Percentiles rank a stretch among this genome's conserved stretches.
These are phyloP conservation scores for Ochotona curzoniae DNA, from an alignment of 2,113 vertebrate species.

Conservation along the genomic window DNA sequence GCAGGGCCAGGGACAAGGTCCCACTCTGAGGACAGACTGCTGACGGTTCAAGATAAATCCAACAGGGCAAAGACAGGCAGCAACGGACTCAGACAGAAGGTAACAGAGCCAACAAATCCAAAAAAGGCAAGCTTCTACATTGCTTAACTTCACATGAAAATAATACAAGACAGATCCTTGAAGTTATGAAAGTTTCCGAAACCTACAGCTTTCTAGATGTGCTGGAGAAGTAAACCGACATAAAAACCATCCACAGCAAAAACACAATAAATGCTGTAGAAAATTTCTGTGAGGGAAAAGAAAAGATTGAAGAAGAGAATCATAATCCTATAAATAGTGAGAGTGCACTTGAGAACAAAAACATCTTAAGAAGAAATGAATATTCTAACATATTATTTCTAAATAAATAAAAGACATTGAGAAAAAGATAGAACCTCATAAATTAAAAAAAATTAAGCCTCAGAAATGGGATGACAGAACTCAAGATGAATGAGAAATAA, in stretches of 20 bases:
- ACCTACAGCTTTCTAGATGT: background rate
- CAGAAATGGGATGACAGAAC: background rate
- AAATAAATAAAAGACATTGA: constrained; percentile 22
- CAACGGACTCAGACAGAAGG: background rate
- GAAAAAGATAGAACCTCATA: background rate
- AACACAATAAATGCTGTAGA: background rate
- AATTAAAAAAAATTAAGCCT: constrained; percentile 2
- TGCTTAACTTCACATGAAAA: background rate
- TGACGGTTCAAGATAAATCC: background rate
- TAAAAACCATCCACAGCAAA: background rate
- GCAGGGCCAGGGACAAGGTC: background rate
- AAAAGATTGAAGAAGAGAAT: background rate
- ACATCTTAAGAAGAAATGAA: background rate
- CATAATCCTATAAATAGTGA: background rate
- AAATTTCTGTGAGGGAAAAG: background rate
- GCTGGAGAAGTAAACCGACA: background rate
- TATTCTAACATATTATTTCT: background rate
- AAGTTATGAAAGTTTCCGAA: no score
- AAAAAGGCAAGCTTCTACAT: background rate
- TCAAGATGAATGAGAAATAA: background rate
- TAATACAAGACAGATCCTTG: background rate
- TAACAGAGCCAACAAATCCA: background rate
- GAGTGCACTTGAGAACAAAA: background rate
- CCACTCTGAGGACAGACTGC: background rate
- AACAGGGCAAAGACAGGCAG: background rate